A percentile compares a stretch with the other conserved stretches of the same genome.
phyloP scores from a whole-genome alignment of 1,140 invertebrate genomes.

The Drosophila carrolli region DNA sequence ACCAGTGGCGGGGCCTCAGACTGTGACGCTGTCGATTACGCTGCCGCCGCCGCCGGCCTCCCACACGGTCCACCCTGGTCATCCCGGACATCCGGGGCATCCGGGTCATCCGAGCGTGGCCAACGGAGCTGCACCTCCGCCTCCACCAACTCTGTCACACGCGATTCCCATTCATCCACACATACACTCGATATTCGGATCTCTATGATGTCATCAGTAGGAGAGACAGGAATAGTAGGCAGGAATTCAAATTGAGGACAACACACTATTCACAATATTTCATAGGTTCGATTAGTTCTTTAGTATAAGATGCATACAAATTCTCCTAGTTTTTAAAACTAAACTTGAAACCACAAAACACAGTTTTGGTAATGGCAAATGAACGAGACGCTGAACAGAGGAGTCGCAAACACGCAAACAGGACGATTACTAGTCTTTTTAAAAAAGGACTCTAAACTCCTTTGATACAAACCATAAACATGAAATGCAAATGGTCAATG shows the following conservation, averaged over 20 bases:
- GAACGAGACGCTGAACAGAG: slow-evolving; percentile 20
- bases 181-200: slow-evolving; percentile 85
- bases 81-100: slow-evolving; percentile 63
- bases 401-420: slow-evolving; percentile 11
- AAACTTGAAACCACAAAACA: slow-evolving; percentile 49
- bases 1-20: slow-evolving; percentile 68
- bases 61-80: slow-evolving; percentile 54
- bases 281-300: slow-evolving; percentile 54
- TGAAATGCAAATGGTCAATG: slow-evolving; percentile 46
- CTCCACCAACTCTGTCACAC: slow-evolving; percentile 73
- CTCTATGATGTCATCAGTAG: slow-evolving; percentile 84
- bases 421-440: slow-evolving; percentile 83
- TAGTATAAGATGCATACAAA: slow-evolving; percentile 55
- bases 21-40: slow-evolving; percentile 76
- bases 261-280: slow-evolving; percentile 39
- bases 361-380: slow-evolving; percentile 51
- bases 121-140: slow-evolving; percentile 59
- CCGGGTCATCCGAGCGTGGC: slow-evolving; percentile 52
- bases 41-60: slow-evolving; percentile 57
- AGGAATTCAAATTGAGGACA: slow-evolving; percentile 18
- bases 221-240: slow-evolving; percentile 13
- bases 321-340: slow-evolving; percentile 70
- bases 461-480: slow-evolving; percentile 59
- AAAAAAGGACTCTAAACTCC: slow-evolving; percentile 84
- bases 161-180: slow-evolving; percentile 83